A percentile compares a stretch with the other conserved stretches of the same genome.
Conservation (phyloP, 2,113 vertebrate species). For the Cichladusa arquata region DNA sequence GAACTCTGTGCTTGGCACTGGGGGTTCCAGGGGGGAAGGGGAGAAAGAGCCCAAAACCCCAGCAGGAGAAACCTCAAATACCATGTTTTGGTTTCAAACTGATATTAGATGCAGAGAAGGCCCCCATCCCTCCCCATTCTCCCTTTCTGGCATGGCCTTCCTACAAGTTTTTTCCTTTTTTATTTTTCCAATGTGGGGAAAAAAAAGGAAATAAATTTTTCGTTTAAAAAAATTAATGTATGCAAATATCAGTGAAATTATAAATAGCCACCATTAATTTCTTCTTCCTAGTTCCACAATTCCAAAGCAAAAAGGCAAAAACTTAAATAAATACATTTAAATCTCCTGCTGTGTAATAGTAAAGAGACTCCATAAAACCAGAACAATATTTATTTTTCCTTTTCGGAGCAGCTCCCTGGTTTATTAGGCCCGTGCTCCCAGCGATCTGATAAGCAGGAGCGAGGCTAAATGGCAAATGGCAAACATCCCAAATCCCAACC, state of each 20-base stretch:
- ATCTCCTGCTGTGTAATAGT: constrained; percentile 21
- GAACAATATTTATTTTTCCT: constrained; percentile 59
- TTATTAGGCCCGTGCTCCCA: constrained; percentile 63
- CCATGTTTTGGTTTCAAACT: not conserved
- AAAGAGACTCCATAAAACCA: constrained; percentile 21
- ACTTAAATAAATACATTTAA: constrained; percentile 56
- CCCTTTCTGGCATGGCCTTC: not conserved
- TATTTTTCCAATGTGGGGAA: not conserved
- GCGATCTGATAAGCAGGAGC: constrained; percentile 72
- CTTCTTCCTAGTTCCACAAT: constrained; percentile 23
- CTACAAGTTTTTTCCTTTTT: not conserved
- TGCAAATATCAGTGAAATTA: constrained; percentile 57
- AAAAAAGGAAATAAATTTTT: not conserved
- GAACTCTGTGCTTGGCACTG: not conserved
- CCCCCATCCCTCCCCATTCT: not conserved
- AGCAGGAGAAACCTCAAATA: not conserved
- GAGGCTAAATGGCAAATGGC: constrained; percentile 72
- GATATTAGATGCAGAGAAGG: not conserved
- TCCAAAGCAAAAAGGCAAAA: constrained; percentile 27
- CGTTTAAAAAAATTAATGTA: constrained; percentile 49
- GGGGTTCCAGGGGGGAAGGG: not conserved
- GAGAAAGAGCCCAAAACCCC: not conserved
- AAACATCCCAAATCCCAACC: constrained; percentile 71
- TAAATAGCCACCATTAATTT: constrained; percentile 4
- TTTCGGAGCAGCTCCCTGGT: constrained; percentile 57